Base-by-base conservation (phyloP, 2,113 vertebrate genomes). In the Pongo pygmaeus region DNA sequence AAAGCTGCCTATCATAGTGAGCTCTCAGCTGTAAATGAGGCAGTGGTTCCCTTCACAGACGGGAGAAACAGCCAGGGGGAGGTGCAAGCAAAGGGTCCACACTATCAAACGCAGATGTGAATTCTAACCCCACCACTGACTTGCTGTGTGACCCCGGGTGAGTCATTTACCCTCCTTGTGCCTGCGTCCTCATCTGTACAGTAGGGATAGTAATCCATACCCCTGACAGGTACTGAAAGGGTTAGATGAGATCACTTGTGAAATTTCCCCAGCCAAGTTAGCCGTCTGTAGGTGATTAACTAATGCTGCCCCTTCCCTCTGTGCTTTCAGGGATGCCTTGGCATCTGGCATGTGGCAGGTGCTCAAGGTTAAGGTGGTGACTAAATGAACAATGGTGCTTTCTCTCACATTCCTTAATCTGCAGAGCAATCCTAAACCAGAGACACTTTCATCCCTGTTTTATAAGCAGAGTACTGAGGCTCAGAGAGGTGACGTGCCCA, bases 151-250 rank as follows among this genome's bases (percentile, higher is more conserved):
- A 74, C 67, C 64, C 59, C 20, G 5, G 11, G 18, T 3, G 0
- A 50, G n/a, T 57, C 27, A 35, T 52, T 78, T 61, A 14, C 46
- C 70, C 64, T 67, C 87, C 72, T 91, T 90, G 93, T 96, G 57
- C 85, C 75, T 88, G 48, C 9, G 43, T 87, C 59, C 79, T 75
- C 55, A 48, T 57, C 30, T 25, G 23, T 35, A 78, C 38, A 30
- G 57, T 32, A 84, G 67, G 22, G 38, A 35, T 23, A 25, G 27
- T 40, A 32, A 64, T 27, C 25, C 22, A 35, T 70, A 30, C 48
- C n/a, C 23, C n/a, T n/a, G 20, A 81, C 38, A 57, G 50, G n/a
- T 50, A 70, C 43, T 35, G 18, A 17, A 13, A 84, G 38, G 46
- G 46, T 84, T 83, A 43, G 64, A 64, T 27, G 52, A 93, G 46